These are phyloP conservation scores for Hololepta plana DNA, from an alignment of 2,888 invertebrate species.

Conservation along the genomic window DNA sequence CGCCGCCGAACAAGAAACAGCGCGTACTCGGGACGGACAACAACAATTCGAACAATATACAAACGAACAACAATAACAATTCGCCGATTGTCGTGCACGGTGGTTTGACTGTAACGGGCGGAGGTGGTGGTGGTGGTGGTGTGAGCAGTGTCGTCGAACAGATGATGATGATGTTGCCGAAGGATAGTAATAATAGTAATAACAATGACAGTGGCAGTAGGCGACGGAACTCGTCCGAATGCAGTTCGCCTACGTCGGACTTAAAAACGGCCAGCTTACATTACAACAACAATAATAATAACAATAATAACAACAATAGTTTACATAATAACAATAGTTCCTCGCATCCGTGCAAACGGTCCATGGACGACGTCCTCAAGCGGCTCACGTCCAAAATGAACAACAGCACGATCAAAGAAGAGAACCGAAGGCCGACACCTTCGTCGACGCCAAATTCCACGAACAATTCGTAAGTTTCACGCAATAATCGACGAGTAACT, in stretches of 20 bases:
- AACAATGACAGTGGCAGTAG: too few species aligned
- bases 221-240: constrained; percentile 43
- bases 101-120: too few species aligned
- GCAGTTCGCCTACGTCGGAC: constrained; percentile 52
- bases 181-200: too few species aligned
- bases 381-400: constrained; percentile 71
- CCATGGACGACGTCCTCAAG: constrained; percentile 85
- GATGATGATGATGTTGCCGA: too few species aligned
- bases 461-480: constrained; percentile 27
- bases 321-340: constrained; percentile 42
- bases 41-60: constrained; percentile 1
- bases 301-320: constrained; percentile 44
- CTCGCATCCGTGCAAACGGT: constrained; percentile 46
- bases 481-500: too few species aligned
- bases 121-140: too few species aligned
- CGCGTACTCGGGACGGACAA: constrained; percentile 14
- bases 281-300: constrained; percentile 44
- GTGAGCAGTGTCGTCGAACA: too few species aligned
- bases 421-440: constrained; percentile 46
- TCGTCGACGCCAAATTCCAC: constrained; percentile 40
- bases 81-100: too few species aligned
- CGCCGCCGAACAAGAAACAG: constrained; percentile 27
- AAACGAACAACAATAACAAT: not conserved
- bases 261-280: constrained; percentile 39
- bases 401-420: constrained; percentile 53